Base-by-base conservation (phyloP, 2,888 invertebrate species). In the Synergus laeviventris region DNA sequence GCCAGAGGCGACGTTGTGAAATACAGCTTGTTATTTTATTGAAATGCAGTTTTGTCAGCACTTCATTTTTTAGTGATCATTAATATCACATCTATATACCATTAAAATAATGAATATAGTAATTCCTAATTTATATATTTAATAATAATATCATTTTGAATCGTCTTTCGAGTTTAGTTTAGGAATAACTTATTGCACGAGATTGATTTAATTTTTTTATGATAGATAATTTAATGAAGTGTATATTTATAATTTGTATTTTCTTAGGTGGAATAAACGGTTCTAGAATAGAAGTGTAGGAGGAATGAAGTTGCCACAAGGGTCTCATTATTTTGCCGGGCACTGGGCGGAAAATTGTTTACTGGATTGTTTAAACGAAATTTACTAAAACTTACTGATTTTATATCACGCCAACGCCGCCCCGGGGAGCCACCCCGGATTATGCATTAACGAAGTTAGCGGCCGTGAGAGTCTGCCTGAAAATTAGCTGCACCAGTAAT, bases 361-460 rank as follows among this genome's bases (percentile, higher is more conserved):
- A 90, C 90, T 88, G 88, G 89, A 91, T 90, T 90, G 90, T 91
- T 91, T 90, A 90, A 90, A 89, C 90, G 90, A 90, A 90, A 90
- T 91, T 90, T 90, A 89, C 88, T 89, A 90, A 90, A 90, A 90
- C 89, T 89, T 89, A 90, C 90, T 90, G 90, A 90, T 90, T 90
- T 90, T 90, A 89, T 89, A 90, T 90, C 88, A 88, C 89, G 84
- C 82, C 84, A 88, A 88, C 88, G 89, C 85, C 84, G 85, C 89
- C 88, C 89, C 84, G 84, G 87, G 89, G 89, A 89, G 83, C 82
- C 85, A 87, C 87, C 82, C 84, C 80, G 89, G 88, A 90, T 89
- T 89, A 89, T 89, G 88, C 89, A 89, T 89, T 89, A 90, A 89
- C 89, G 87, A 89, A 89, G 89, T 89, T 89, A 87, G 87, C 87